Percentiles rank a stretch among this genome's conserved stretches.
Conservation (phyloP, 2,888 invertebrate species). For the Eudemis profundana region DNA sequence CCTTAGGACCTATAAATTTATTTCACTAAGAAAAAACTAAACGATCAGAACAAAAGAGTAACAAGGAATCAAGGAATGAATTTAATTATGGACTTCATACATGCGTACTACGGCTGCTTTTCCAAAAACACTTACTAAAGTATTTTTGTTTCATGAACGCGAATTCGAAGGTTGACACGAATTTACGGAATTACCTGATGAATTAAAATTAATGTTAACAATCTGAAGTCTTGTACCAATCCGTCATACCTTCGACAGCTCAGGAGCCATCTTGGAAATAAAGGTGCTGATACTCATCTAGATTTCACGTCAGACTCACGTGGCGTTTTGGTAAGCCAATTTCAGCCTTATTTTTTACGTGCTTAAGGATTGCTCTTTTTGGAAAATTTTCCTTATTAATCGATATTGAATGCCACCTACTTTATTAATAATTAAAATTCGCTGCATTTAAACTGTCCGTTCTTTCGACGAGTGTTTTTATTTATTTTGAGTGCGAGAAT, state of each 20-base stretch:
- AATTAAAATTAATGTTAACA: constrained; percentile 39
- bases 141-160: background rate
- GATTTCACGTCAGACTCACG: background rate
- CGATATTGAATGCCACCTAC: constrained; percentile 36
- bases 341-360: background rate
- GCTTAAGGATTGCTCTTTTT: background rate
- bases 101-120: background rate
- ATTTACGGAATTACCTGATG: constrained; percentile 28
- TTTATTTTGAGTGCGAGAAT: constrained; percentile 24
- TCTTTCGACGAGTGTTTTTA: constrained; percentile 36
- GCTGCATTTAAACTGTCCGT: constrained; percentile 36
- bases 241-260: constrained; percentile 36
- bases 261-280: constrained; percentile 34
- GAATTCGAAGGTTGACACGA: constrained; percentile 31
- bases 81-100: background rate
- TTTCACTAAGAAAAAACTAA: too few relatives aligned
- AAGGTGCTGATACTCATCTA: constrained; percentile 38
- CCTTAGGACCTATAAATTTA: too few relatives aligned
- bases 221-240: constrained; percentile 30
- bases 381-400: constrained; percentile 20
- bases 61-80: too few relatives aligned
- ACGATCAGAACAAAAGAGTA: too few relatives aligned
- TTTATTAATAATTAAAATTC: constrained; percentile 42
- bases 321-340: background rate
- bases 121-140: too few relatives aligned